Base-by-base conservation (phyloP, 2,888 invertebrate genomes). In the Lithophane leautieri region DNA sequence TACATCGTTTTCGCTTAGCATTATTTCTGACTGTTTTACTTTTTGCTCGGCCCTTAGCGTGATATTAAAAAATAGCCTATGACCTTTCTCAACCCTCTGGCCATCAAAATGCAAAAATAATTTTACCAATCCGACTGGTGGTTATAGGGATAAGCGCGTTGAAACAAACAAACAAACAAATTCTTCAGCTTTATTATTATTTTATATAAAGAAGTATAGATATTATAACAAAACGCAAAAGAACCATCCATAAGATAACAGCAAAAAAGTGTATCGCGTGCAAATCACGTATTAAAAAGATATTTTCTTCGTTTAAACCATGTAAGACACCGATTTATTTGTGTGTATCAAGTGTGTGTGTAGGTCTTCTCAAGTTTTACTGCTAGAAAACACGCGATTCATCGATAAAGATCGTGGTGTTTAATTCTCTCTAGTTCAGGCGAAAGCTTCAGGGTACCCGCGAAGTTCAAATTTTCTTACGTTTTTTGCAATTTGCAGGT, bases 181-280 rank as follows among this genome's bases (percentile, higher is more conserved):
- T 22, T 25, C 54, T 25, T 6, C 6, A n/a, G n/a, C 9, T 52
- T 52, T 22, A 22, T 11, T 52, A 52, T n/a, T 11, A 54, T 11
- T n/a, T n/a, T 16, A 6, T 7, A 16, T 22, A 22, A 22, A 22
- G 22, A 19, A 6, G 0, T 52, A 54, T 12, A 4, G 6, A 25
- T 7, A 14, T 7, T 34, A 14, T 7, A 25, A 34, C 34, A 50
- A 56, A 16, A 34, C 8, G 1, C 28, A 40, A 70, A 40, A 54
- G 1, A 11, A 8, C 34, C 34, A 54, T 9, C 7, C 8, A 28
- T 12, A 73, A 34, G 14, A 60, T 16, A 61, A 66, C 28, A 63
- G 3, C 4, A 76, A 76, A 76, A 76, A 76, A 34, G 50, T 63
- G 9, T 44, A 84, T 80, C 42, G 84, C 84, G 84, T 84, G 84